Conservation (phyloP, 2,888 invertebrate genomes). For the Matsumyia berberina region DNA sequence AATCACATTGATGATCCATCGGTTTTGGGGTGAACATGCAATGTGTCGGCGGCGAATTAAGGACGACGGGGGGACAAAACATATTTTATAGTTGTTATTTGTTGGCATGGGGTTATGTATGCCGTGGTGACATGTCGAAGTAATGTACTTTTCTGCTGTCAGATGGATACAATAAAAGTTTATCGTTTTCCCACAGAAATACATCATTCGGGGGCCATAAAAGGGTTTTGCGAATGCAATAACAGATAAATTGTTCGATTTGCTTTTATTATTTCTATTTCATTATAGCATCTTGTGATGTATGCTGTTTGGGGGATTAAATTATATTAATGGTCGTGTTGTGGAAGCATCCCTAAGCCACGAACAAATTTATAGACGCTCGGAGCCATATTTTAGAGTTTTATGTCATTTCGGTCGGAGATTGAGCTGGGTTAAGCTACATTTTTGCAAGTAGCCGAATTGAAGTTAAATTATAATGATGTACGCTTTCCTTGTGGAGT, state of each 20-base stretch:
- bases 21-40: background rate
- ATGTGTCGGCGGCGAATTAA: constrained; percentile 12
- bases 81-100: constrained; percentile 33
- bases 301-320: constrained; percentile 29
- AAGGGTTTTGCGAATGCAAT: constrained; percentile 36
- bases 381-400: constrained; percentile 18
- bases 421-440: too few relatives aligned
- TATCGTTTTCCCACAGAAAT: constrained; percentile 43
- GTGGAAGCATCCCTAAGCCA: constrained; percentile 8
- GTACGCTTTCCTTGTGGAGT: too few relatives aligned
- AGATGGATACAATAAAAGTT: constrained; percentile 48
- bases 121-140: constrained; percentile 29
- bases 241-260: constrained; percentile 56
- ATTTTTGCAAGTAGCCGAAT: too few relatives aligned
- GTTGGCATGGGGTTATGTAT: constrained; percentile 3
- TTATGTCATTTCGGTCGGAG: background rate
- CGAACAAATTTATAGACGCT: constrained; percentile 4
- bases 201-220: constrained; percentile 49
- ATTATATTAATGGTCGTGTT: constrained; percentile 36
- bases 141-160: constrained; percentile 17
- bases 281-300: constrained; percentile 40
- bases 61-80: constrained; percentile 2
- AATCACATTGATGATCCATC: constrained; percentile 5
- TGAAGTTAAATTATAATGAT: too few relatives aligned
- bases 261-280: constrained; percentile 50